Evolutionary conservation across 2,113 vertebrate species (phyloP).

Genomic region (Salvelinus alpinus): DNA sequence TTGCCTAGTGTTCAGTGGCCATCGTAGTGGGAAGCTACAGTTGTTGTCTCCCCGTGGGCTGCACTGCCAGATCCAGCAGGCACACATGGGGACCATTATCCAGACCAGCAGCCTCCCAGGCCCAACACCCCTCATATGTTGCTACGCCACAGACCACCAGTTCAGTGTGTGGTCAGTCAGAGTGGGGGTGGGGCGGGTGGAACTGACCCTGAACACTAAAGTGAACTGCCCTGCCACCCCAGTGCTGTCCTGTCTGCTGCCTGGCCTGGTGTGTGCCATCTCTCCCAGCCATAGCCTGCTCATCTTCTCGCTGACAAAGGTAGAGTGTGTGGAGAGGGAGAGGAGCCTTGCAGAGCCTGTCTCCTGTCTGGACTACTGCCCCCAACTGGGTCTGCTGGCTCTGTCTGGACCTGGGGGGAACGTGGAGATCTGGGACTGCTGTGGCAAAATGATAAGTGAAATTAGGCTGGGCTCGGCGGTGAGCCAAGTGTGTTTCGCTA

Average conservation of each 20-base stretch:
- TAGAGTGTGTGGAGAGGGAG: neutral
- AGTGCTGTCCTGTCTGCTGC: neutral
- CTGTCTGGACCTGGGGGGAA: neutral
- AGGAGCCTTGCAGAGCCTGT: neutral
- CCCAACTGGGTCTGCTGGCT: neutral
- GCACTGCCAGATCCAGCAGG: neutral
- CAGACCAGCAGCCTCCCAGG: neutral
- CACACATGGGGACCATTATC: neutral
- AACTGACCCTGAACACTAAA: neutral
- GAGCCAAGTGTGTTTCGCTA: slow-evolving; percentile 2
- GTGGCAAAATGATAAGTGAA: neutral
- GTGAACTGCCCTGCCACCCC: neutral
- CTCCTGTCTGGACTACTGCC: neutral
- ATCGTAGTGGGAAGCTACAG: neutral
- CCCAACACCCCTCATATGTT: neutral
- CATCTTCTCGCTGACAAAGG: neutral
- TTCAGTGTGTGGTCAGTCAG: neutral
- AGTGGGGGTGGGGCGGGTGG: neutral
- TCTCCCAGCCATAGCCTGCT: neutral
- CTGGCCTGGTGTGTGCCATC: neutral
- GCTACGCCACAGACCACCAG: neutral
- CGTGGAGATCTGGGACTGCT: neutral
- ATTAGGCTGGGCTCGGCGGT: neutral
- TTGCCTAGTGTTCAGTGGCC: slow-evolving; percentile 1
- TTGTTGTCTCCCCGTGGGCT: neutral